These are phyloP conservation scores for Pseudochromis fuscus DNA, from an alignment of 2,797 vertebrate species.

Conservation along the genomic window DNA sequence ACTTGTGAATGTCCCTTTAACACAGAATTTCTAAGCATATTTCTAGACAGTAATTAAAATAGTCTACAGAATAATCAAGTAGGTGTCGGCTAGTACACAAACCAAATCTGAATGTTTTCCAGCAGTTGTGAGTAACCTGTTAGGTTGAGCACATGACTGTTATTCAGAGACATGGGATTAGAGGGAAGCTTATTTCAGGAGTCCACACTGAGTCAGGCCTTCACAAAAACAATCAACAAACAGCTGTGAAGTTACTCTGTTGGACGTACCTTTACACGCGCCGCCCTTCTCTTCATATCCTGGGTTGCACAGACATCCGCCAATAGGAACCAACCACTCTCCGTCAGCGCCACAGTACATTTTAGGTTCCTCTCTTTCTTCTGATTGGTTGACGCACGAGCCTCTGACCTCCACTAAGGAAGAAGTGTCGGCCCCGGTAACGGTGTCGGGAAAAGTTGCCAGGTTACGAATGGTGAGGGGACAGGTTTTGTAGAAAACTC, in stretches of 20 bases:
- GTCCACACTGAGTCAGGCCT: neutral
- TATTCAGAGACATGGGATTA: constrained; percentile 14
- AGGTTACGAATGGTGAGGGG: constrained; percentile 95
- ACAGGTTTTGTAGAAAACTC: constrained; percentile 98
- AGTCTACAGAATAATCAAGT: constrained; percentile 13
- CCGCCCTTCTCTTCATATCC: constrained; percentile 93
- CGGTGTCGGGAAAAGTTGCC: constrained; percentile 96
- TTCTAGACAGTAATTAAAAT: constrained; percentile 1
- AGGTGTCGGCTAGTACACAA: constrained; percentile 22
- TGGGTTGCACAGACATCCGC: constrained; percentile 94
- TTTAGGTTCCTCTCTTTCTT: constrained; percentile 97
- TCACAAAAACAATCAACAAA: constrained; percentile 13
- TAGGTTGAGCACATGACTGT: constrained; percentile 15
- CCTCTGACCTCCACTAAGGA: constrained; percentile 97
- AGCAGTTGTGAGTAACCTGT: constrained; percentile 16
- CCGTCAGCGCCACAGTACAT: constrained; percentile 99
- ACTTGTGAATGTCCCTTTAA: neutral
- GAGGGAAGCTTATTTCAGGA: neutral
- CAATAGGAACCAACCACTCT: constrained; percentile 98
- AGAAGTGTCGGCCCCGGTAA: constrained; percentile 96
- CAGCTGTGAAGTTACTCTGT: neutral
- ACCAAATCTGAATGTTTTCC: constrained; percentile 22
- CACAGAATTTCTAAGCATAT: neutral
- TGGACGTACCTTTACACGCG: constrained; percentile 92
- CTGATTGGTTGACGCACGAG: constrained; percentile 97